phyloP scores from a whole-genome alignment of 1,140 invertebrate genomes.

The Ceratitis capitata region DNA sequence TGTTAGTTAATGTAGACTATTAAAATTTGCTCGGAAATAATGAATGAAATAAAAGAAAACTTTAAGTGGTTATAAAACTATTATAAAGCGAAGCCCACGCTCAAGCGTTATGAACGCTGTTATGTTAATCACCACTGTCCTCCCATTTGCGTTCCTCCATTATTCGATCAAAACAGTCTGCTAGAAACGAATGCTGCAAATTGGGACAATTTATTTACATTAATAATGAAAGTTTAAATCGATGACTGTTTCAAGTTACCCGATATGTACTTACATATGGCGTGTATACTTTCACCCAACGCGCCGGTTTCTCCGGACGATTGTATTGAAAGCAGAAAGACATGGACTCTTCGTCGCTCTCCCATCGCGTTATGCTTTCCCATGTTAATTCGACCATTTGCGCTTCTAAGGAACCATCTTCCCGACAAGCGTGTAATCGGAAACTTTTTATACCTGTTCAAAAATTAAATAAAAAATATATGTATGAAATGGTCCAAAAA shows the following conservation, averaged over 20 bases:
- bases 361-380: slow-evolving; percentile 83
- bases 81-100: slow-evolving; percentile 3
- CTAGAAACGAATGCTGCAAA: slow-evolving; percentile 86
- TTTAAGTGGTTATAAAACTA: neutral
- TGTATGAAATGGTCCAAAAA: no score
- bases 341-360: slow-evolving; percentile 90
- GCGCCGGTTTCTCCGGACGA: slow-evolving; percentile 79
- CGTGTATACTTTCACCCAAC: slow-evolving; percentile 89
- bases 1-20: neutral
- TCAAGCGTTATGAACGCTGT: slow-evolving; percentile 25
- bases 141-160: slow-evolving; percentile 87
- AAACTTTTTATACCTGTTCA: slow-evolving; percentile 72
- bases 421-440: slow-evolving; percentile 87
- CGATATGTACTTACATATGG: slow-evolving; percentile 82
- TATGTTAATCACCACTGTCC: slow-evolving; percentile 76
- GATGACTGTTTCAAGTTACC: neutral
- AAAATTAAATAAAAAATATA: no score
- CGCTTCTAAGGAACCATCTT: slow-evolving; percentile 85
- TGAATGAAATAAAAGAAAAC: neutral
- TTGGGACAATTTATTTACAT: no score
- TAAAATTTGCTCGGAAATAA: neutral
- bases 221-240: neutral
- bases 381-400: slow-evolving; percentile 88
- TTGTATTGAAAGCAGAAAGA: slow-evolving; percentile 89
- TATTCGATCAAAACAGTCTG: slow-evolving; percentile 94